Conservation (phyloP, 2,888 invertebrate genomes). For the Polydrusus tereticollis region DNA sequence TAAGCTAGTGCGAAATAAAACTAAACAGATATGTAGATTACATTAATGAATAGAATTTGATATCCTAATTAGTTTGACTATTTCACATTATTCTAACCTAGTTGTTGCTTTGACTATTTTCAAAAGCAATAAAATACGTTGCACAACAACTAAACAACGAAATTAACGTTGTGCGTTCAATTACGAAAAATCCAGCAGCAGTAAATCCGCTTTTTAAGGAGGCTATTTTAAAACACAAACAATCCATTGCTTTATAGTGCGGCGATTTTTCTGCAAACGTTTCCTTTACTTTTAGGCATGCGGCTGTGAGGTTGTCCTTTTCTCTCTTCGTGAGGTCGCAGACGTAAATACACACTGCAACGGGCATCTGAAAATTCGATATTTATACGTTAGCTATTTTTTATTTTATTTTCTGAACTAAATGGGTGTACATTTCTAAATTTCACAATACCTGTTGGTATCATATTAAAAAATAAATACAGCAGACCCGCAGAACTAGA, state of each 20-base stretch:
- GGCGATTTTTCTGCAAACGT: not conserved
- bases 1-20: too few species aligned
- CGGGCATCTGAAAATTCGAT: not conserved
- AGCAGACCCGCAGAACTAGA: too few species aligned
- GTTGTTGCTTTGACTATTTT: not conserved
- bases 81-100: too few species aligned
- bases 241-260: not conserved
- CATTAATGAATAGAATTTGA: too few species aligned
- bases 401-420: too few species aligned
- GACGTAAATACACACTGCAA: not conserved
- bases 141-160: not conserved
- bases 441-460: too few species aligned
- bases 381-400: too few species aligned
- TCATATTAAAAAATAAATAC: too few species aligned
- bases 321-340: not conserved
- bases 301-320: not conserved
- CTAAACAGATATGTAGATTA: too few species aligned
- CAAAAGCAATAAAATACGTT: not conserved
- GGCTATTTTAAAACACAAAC: not conserved
- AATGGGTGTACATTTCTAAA: too few species aligned
- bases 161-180: not conserved
- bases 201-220: not conserved
- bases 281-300: not conserved
- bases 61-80: too few species aligned
- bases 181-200: not conserved